These are phyloP conservation scores for Cyanocitta stelleri DNA, from an alignment of 2,113 vertebrate genomes.

Conservation along the genomic window DNA sequence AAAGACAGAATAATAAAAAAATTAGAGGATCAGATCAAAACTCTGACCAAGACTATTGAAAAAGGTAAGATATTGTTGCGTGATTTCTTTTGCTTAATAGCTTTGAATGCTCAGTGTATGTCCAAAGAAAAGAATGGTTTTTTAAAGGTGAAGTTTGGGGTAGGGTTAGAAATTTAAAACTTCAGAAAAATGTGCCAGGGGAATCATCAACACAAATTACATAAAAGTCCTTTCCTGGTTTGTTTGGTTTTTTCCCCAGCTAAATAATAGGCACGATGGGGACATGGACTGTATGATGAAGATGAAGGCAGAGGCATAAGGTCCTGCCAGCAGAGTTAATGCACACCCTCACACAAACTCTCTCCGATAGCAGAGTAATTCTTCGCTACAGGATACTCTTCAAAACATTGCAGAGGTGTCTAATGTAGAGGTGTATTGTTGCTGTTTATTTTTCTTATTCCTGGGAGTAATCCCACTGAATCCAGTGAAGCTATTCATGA, in stretches of 20 bases:
- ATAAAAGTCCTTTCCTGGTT: background rate
- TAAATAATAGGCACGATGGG: background rate
- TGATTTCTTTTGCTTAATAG: background rate
- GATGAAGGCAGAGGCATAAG: background rate
- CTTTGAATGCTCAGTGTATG: background rate
- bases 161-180: background rate
- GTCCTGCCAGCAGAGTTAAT: background rate
- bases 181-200: background rate
- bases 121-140: background rate
- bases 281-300: background rate
- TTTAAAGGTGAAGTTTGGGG: background rate
- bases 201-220: background rate
- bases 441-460: background rate
- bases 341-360: background rate
- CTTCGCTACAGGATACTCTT: background rate
- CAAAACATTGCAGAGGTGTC: background rate
- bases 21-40: slow-evolving; percentile 86
- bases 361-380: background rate
- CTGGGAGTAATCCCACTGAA: background rate
- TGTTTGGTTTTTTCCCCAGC: background rate
- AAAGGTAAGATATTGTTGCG: slow-evolving; percentile 69
- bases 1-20: slow-evolving; percentile 90
- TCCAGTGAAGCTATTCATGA: background rate
- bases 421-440: background rate
- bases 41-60: slow-evolving; percentile 79